Percentiles rank a stretch among this genome's conserved stretches.
Conservation (phyloP, 2,888 invertebrate genomes). For the Choristoneura rosaceana region DNA sequence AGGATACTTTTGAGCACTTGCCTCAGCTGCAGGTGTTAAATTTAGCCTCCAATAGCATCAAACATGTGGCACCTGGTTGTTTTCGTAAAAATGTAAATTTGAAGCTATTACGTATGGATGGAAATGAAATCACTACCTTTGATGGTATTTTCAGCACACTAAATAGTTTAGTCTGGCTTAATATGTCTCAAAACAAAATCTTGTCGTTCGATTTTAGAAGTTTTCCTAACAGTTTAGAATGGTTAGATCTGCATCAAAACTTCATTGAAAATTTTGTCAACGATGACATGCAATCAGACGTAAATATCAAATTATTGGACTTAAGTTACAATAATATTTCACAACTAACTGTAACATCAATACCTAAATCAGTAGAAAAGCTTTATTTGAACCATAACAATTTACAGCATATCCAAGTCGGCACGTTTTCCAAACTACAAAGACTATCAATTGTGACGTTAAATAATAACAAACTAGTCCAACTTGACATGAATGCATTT, state of each 20-base stretch:
- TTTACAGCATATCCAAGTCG: conserved; percentile 88
- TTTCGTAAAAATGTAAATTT: conserved; percentile 90
- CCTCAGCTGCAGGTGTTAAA: conserved; percentile 92
- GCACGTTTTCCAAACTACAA: conserved; percentile 89
- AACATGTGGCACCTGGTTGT: conserved; percentile 89
- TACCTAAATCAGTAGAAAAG: conserved; percentile 90
- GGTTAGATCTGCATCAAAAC: conserved; percentile 93
- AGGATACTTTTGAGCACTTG: conserved; percentile 90
- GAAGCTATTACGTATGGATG: conserved; percentile 90
- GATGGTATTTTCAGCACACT: conserved; percentile 90
- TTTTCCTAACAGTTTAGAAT: conserved; percentile 90
- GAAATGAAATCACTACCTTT: conserved; percentile 90
- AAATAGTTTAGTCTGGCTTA: conserved; percentile 90
- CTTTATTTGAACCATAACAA: conserved; percentile 91
- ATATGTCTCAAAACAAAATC: conserved; percentile 92
- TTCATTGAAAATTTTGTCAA: conserved; percentile 87
- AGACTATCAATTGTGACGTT: conserved; percentile 90
- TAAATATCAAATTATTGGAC: conserved; percentile 90
- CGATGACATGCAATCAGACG: conserved; percentile 81
- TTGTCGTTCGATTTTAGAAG: conserved; percentile 91
- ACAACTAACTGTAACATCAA: conserved; percentile 87
- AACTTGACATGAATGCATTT: conserved; percentile 90
- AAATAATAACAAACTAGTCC: conserved; percentile 90
- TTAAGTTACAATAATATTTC: conserved; percentile 90
- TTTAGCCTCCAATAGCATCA: conserved; percentile 91